phyloP scores from a whole-genome alignment of 1,140 invertebrate species.

The Calliopsis andreniformis region DNA sequence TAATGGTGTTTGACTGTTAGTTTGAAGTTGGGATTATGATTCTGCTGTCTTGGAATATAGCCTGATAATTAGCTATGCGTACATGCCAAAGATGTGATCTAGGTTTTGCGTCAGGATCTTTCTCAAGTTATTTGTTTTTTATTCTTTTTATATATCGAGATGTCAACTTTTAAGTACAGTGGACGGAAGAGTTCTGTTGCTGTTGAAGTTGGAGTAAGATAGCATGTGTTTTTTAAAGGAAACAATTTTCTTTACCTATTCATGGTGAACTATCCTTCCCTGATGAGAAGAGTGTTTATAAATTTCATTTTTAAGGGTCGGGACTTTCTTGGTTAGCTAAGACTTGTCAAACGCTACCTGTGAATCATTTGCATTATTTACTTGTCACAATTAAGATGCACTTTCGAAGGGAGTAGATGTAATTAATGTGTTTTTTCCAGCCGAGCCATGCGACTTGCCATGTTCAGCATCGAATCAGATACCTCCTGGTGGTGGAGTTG shows the following conservation, averaged over 20 bases:
- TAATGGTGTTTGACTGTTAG: neutral
- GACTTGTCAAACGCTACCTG: too few species aligned
- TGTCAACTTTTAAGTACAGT: neutral
- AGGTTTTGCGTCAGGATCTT: neutral
- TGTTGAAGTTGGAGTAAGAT: too few species aligned
- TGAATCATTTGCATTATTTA: too few species aligned
- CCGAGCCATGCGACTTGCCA: slow-evolving; percentile 88
- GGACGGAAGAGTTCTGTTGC: too few species aligned
- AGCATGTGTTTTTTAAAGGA: too few species aligned
- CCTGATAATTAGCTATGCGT: neutral
- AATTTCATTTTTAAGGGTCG: too few species aligned
- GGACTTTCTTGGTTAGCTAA: too few species aligned
- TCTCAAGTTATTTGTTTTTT: neutral
- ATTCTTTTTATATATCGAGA: neutral
- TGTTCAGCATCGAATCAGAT: slow-evolving; percentile 86
- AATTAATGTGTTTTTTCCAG: slow-evolving; percentile 76
- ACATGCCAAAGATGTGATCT: neutral
- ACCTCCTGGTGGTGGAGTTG: slow-evolving; percentile 79
- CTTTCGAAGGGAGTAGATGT: neutral
- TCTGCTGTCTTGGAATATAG: slow-evolving; percentile 12
- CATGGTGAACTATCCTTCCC: too few species aligned
- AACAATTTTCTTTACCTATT: too few species aligned
- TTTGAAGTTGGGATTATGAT: neutral
- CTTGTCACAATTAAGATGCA: too few species aligned
- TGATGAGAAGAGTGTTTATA: too few species aligned